A percentile compares a stretch with the other conserved stretches of the same genome.
phyloP scores from a whole-genome alignment of 2,888 invertebrate genomes.

The Aethes cnicana region DNA sequence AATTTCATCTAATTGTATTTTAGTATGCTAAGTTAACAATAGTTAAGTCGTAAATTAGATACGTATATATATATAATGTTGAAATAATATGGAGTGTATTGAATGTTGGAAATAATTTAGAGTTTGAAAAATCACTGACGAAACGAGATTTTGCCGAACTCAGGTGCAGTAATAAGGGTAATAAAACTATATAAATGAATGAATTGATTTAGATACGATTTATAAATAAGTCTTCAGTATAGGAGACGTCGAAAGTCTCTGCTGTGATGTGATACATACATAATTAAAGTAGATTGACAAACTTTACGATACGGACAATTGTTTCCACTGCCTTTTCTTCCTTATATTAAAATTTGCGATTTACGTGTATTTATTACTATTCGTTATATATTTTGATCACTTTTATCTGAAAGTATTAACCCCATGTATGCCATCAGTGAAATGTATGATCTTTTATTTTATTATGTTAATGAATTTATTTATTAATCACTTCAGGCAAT shows the following conservation, averaged over 20 bases:
- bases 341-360: no score
- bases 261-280: constrained; percentile 16
- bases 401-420: no score
- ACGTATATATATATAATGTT: constrained; percentile 13
- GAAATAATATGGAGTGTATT: constrained; percentile 12
- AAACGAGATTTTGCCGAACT: neutral
- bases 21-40: no score
- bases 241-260: constrained; percentile 1
- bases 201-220: neutral
- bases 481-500: constrained; percentile 35
- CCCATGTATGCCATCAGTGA: constrained; percentile 26
- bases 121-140: neutral
- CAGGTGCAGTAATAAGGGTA: no score
- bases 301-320: constrained; percentile 38
- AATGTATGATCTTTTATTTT: constrained; percentile 24
- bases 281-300: constrained; percentile 43
- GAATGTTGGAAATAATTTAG: constrained; percentile 11
- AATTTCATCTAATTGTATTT: no score
- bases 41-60: no score
- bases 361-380: no score
- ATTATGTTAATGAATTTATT: constrained; percentile 12
- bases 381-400: no score
- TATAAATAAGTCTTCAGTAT: neutral
- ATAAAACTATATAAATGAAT: no score
- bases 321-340: constrained; percentile 33